Percentiles rank a stretch among this genome's conserved stretches.
Conservation (phyloP, 2,888 invertebrate genomes). For the Clitarchus hookeri region DNA sequence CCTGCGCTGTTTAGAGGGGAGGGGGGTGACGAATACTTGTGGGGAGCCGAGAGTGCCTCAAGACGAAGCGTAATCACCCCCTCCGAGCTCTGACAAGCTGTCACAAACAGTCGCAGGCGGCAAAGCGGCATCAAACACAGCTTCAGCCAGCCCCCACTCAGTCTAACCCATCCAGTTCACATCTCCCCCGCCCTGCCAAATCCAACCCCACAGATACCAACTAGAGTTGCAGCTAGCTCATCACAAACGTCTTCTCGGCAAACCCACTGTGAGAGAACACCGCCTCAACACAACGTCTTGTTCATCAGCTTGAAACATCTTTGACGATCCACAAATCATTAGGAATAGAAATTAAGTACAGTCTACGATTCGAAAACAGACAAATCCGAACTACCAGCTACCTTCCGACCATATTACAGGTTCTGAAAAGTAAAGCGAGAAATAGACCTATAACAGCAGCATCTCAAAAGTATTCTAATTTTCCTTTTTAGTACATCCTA, state of each 20-base stretch:
- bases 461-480: too few relatives aligned
- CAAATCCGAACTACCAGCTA: too few relatives aligned
- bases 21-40: neutral
- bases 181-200: neutral
- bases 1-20: neutral
- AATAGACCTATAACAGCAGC: too few relatives aligned
- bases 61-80: conserved; percentile 14
- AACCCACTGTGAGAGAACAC: neutral
- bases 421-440: too few relatives aligned
- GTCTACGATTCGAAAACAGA: too few relatives aligned
- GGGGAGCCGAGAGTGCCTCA: neutral
- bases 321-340: too few relatives aligned
- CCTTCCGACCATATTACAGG: too few relatives aligned
- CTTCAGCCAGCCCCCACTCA: neutral
- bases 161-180: neutral
- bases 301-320: too few relatives aligned
- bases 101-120: conserved; percentile 14
- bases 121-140: conserved; percentile 14
- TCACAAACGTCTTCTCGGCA: neutral
- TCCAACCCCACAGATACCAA: neutral
- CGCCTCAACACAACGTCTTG: too few relatives aligned
- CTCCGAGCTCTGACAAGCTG: conserved; percentile 14
- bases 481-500: too few relatives aligned
- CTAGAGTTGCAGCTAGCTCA: neutral
- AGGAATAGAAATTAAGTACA: too few relatives aligned